Base-by-base conservation (phyloP, 2,888 invertebrate species). In the Zelleria hepariella region DNA sequence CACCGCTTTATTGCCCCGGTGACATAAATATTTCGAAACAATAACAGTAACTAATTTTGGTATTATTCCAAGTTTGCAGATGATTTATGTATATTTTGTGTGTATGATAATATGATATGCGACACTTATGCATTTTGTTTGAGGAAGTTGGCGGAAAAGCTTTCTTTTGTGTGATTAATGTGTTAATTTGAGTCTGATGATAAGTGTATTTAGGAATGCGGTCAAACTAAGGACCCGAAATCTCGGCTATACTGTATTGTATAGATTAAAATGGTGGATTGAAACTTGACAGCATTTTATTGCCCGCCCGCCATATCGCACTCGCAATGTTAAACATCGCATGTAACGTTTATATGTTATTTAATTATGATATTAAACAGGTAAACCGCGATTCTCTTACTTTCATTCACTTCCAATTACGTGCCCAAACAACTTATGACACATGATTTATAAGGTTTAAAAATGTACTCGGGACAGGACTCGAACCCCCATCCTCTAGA, bases 331-430 rank as follows among this genome's bases (percentile, higher is more conserved):
- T 70, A 67, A 68, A 67, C 71, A 68, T 74, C 72, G 63, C 74
- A 67, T 79, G 78, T 78, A 72, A 66, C 72, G 67, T 75, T 75
- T 74, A 69, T 71, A 80, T 78, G 73, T 76, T 77, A 78, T 70
- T 78, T 75, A 80, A 80, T 26, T 10, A 58, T 21, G 10, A 23
- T 49, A 58, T 51, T 51, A 58, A 49, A 58, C 49, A 42, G 32
- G 32, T 42, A 51, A 51, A 51, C 51, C 20, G 49, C 24, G 24
- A 10, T 57, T 57, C 23, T 57, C 20, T 26, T 48, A 5, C 10
- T 57, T 32, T 56, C 32, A 42, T 42, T 42, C 6, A 4, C 10
- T 2, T n/a, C n/a, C n/a, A n/a, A n/a, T n/a, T n/a, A n/a, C n/a
- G n/a, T n/a, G n/a, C n/a, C n/a, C n/a, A n/a, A n/a, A n/a, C n/a